A percentile compares a stretch with the other conserved stretches of the same genome.
Conservation (phyloP, 2,113 vertebrate species). For the Micronisus gabar region DNA sequence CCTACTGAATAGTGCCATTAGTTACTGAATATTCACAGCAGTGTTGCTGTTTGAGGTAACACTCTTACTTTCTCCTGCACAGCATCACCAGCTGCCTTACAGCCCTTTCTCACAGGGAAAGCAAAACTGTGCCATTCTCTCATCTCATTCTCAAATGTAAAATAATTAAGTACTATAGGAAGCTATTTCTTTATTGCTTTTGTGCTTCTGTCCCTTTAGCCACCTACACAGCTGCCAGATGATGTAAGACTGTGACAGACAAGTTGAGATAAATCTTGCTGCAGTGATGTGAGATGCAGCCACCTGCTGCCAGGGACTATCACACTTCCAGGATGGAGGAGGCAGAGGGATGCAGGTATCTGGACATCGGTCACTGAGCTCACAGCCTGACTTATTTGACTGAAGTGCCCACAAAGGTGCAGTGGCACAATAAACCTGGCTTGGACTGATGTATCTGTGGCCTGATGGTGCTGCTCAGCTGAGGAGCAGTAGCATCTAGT, state of each 20-base stretch:
- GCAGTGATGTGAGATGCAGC: not conserved
- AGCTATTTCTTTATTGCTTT: slow-evolving; percentile 14
- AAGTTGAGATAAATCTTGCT: not conserved
- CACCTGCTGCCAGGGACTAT: not conserved
- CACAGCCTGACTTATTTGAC: not conserved
- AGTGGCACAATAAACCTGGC: not conserved
- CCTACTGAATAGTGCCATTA: not conserved
- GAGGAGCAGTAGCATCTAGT: not conserved
- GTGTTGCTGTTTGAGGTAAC: slow-evolving; percentile 1
- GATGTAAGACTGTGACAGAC: not conserved
- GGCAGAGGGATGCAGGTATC: not conserved
- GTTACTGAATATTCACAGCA: not conserved
- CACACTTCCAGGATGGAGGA: not conserved
- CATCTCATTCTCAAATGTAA: not conserved
- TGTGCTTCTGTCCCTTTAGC: not conserved
- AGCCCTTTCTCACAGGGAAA: not conserved
- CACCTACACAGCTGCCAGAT: not conserved
- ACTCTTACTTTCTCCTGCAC: not conserved
- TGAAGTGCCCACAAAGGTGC: not conserved
- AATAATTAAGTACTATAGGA: not conserved
- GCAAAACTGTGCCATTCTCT: not conserved
- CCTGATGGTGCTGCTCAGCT: not conserved
- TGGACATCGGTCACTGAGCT: not conserved
- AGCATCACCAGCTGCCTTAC: not conserved
- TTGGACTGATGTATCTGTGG: not conserved